Evolutionary conservation across 2,888 invertebrate genomes (phyloP).

Genomic region (Heliconius charithonia): DNA sequence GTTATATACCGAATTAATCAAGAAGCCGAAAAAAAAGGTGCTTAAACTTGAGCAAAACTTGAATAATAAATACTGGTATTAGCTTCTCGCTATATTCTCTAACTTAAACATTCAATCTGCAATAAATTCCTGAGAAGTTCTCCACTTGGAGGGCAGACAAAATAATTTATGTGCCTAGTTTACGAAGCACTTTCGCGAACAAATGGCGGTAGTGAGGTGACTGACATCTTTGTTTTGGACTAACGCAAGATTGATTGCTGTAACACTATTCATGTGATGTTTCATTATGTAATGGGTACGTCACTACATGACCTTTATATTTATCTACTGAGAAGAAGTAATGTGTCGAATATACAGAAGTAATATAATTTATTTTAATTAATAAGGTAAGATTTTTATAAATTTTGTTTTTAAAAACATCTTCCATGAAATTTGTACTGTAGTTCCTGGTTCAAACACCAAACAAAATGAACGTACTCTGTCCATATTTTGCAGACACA

Average conservation of each 20-base stretch:
- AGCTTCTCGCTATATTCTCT: not conserved
- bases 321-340: not conserved
- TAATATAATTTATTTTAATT: no score
- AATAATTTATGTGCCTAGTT: conserved; percentile 83
- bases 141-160: conserved; percentile 80
- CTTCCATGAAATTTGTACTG: no score
- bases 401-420: no score
- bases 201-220: conserved; percentile 75
- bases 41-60: no score
- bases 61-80: not conserved
- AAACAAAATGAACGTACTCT: no score
- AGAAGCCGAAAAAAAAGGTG: no score
- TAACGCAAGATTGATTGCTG: conserved; percentile 44
- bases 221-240: conserved; percentile 74
- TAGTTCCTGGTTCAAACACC: no score
- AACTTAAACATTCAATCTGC: conserved; percentile 55
- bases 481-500: no score
- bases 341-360: not conserved
- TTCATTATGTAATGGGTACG: conserved; percentile 7
- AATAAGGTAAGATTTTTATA: not conserved
- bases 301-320: not conserved
- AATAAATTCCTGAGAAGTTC: conserved; percentile 80
- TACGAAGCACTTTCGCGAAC: conserved; percentile 77
- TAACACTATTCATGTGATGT: conserved; percentile 11
- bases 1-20: no score